A percentile compares a stretch with the other conserved stretches of the same genome.
Evolutionary conservation across 2,113 vertebrate genomes (phyloP).

Genomic region (Eurystomus gularis): DNA sequence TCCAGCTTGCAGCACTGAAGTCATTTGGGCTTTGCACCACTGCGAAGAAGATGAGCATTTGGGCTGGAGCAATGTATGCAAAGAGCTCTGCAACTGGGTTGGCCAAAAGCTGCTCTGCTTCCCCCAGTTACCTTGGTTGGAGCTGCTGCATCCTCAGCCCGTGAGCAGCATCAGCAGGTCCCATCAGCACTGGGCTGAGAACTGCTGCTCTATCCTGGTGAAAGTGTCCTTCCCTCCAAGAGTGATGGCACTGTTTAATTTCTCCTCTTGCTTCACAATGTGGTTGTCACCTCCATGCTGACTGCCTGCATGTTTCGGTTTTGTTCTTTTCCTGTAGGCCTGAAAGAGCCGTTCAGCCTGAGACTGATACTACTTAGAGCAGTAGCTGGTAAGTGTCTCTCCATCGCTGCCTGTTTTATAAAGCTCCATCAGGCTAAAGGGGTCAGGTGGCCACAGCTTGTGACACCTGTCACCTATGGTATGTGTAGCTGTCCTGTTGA

Average conservation of each 20-base stretch:
- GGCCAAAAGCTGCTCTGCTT: background rate
- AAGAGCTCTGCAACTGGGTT: background rate
- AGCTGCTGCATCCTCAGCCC: background rate
- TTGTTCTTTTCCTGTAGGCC: slow-evolving; percentile 11
- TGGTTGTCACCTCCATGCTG: background rate
- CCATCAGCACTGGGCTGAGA: background rate
- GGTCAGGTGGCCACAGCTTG: background rate
- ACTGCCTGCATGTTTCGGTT: background rate
- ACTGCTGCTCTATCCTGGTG: background rate
- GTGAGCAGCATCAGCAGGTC: background rate
- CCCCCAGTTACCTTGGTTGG: background rate
- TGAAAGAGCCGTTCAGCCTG: background rate
- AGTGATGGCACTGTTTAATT: background rate
- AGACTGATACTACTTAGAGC: background rate
- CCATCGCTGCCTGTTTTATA: background rate
- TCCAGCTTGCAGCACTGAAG: background rate
- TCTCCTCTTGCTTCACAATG: background rate
- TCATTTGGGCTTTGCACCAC: background rate
- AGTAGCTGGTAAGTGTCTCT: background rate
- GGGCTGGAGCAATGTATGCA: background rate
- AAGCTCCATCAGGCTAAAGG: background rate
- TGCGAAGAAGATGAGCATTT: background rate
- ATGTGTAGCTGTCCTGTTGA: background rate
- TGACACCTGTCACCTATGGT: background rate
- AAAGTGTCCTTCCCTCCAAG: background rate